Evolutionary conservation across 1,140 invertebrate genomes (phyloP).

Genomic region (Drosophila leontia): DNA sequence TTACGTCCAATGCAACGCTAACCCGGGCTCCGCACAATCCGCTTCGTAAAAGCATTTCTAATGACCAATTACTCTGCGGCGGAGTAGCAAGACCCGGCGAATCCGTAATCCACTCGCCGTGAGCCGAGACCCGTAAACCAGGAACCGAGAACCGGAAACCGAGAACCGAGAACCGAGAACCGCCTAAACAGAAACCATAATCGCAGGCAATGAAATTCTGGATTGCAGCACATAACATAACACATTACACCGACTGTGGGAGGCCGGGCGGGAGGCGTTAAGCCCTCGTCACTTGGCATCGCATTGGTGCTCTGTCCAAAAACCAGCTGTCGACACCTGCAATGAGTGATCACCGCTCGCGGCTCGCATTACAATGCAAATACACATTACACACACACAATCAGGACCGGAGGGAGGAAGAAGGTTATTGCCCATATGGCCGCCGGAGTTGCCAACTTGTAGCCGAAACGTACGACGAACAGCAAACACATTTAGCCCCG

Average conservation of each 20-base stretch:
- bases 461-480: slow-evolving; percentile 24
- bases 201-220: slow-evolving; percentile 48
- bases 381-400: slow-evolving; percentile 2
- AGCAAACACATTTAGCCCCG: slow-evolving; percentile 50
- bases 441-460: slow-evolving; percentile 39
- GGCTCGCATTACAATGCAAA: slow-evolving; percentile 60
- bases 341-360: slow-evolving; percentile 53
- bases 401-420: background rate
- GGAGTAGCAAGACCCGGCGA: slow-evolving; percentile 8
- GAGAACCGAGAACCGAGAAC: background rate
- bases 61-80: slow-evolving; percentile 24
- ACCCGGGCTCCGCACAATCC: background rate
- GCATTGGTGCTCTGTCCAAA: slow-evolving; percentile 26
- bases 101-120: slow-evolving; percentile 11
- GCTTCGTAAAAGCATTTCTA: slow-evolving; percentile 27
- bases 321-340: slow-evolving; percentile 48
- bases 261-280: slow-evolving; percentile 12
- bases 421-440: slow-evolving; percentile 50
- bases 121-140: background rate
- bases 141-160: background rate
- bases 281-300: slow-evolving; percentile 22
- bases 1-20: slow-evolving; percentile 4
- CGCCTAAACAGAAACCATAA: slow-evolving; percentile 31
- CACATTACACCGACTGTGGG: slow-evolving; percentile 5
- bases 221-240: slow-evolving; percentile 45